Evolutionary conservation across 2,113 vertebrate species (phyloP).

Genomic region (Macquaria australasica): DNA sequence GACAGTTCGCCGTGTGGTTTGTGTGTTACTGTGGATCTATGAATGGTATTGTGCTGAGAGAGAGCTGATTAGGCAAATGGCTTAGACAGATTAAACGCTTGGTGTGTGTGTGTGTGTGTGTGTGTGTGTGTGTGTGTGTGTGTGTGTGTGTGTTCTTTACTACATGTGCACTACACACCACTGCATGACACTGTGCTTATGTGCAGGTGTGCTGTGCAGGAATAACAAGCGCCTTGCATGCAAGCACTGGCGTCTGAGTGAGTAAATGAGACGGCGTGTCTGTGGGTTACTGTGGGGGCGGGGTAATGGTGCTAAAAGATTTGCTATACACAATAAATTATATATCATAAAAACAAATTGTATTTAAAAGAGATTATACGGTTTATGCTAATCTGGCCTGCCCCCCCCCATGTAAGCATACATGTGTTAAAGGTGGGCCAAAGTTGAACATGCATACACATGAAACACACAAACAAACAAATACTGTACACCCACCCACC

Average conservation of each 20-base stretch:
- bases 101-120: constrained; percentile 26
- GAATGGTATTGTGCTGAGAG: constrained; percentile 61
- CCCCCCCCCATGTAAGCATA: not conserved
- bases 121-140: not conserved
- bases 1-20: not conserved
- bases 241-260: not conserved
- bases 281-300: constrained; percentile 8
- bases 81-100: constrained; percentile 70
- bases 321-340: constrained; percentile 21
- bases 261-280: not conserved
- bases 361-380: constrained; percentile 33
- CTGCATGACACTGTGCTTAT: constrained; percentile 10
- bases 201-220: constrained; percentile 26
- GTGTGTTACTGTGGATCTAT: constrained; percentile 37
- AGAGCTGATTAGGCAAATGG: constrained; percentile 71
- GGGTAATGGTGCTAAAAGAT: constrained; percentile 2
- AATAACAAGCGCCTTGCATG: not conserved
- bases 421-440: constrained; percentile 19
- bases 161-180: constrained; percentile 26
- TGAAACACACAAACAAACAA: constrained; percentile 38
- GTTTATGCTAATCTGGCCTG: constrained; percentile 35
- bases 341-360: constrained; percentile 33
- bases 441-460: constrained; percentile 42
- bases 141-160: constrained; percentile 17
- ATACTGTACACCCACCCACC: constrained; percentile 3